Conservation (phyloP, 2,797 vertebrate species). For the Sparus aurata region DNA sequence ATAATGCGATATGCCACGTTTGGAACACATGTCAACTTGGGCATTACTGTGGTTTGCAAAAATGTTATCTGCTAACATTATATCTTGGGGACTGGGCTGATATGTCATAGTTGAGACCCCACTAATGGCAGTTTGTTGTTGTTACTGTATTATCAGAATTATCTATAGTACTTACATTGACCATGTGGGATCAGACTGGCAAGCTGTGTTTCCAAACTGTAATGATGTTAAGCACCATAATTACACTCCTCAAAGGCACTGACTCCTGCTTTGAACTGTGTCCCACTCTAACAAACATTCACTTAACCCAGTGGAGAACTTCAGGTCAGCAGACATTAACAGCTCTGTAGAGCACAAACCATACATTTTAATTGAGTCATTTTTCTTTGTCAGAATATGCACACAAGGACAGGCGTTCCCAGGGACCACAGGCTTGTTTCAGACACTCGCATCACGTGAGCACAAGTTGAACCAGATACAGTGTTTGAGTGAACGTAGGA, state of each 20-base stretch:
- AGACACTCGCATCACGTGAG: constrained; percentile 9
- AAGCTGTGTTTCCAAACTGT: constrained; percentile 44
- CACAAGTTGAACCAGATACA: constrained; percentile 24
- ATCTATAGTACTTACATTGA: constrained; percentile 30
- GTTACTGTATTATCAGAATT: constrained; percentile 7
- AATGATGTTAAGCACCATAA: constrained; percentile 68
- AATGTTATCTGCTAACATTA: too few species aligned
- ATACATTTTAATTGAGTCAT: constrained; percentile 59
- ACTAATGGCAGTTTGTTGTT: constrained; percentile 1
- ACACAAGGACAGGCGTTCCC: constrained; percentile 21
- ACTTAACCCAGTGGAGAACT: constrained; percentile 65
- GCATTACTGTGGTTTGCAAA: too few species aligned
- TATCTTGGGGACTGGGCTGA: too few species aligned
- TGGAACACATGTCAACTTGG: too few species aligned
- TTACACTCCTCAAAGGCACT: constrained; percentile 62
- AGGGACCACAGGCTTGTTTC: constrained; percentile 1
- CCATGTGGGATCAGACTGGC: constrained; percentile 39
- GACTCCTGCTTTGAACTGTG: constrained; percentile 66
- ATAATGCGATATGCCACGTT: too few species aligned
- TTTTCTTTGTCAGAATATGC: constrained; percentile 61
- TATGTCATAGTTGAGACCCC: not conserved
- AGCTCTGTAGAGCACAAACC: constrained; percentile 47
- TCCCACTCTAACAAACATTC: constrained; percentile 70
- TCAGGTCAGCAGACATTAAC: constrained; percentile 61
- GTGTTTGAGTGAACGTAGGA: constrained; percentile 21